Base-by-base conservation (phyloP, 2,888 invertebrate genomes). In the Saturnia japonica region DNA sequence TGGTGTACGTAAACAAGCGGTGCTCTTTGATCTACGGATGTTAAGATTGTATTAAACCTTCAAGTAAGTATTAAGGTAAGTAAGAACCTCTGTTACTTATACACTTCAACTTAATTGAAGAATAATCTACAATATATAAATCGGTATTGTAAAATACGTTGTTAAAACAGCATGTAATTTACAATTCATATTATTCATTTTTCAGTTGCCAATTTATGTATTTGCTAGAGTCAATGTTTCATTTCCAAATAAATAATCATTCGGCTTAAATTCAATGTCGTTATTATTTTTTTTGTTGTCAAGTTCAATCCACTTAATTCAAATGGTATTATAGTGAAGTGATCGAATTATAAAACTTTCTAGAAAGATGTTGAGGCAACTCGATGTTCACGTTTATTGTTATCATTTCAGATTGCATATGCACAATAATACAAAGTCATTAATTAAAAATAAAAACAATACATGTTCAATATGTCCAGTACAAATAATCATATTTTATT, bases 1-100 rank as follows among this genome's bases (percentile, higher is more conserved):
- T 16, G 81, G 78, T 77, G 79, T 76, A 83, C 75, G 77, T 78
- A 84, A 85, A 85, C 82, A 84, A 78, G 78, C 80, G 79, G 74
- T 73, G 79, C 75, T 81, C 80, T 83, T 82, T 83, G 80, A 82
- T 78, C 64, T 64, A 78, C 78, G 75, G 73, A 78, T 64, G 57
- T 60, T 22, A 12, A 57, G 57, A 57, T 57, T n/a, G 7, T 9
- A 22, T 28, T 60, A 60, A 60, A 60, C 28, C 25, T 60, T 25
- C 22, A 54, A 54, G 54, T 60, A 54, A 54, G n/a, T 54, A 54
- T 54, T 22, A 22, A 54, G 9, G 34, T 34, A 34, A 34, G 43
- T 14, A 14, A 43, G 43, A 1, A 51, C 19, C 2, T n/a, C n/a
- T n/a, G n/a, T n/a, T 19, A 51, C 19, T 51, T 51, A 19, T 51